Evolutionary conservation across 2,113 vertebrate genomes (phyloP), one percentile per base, ranked within the genome.

Genomic region (Actenoides lindsayi): DNA sequence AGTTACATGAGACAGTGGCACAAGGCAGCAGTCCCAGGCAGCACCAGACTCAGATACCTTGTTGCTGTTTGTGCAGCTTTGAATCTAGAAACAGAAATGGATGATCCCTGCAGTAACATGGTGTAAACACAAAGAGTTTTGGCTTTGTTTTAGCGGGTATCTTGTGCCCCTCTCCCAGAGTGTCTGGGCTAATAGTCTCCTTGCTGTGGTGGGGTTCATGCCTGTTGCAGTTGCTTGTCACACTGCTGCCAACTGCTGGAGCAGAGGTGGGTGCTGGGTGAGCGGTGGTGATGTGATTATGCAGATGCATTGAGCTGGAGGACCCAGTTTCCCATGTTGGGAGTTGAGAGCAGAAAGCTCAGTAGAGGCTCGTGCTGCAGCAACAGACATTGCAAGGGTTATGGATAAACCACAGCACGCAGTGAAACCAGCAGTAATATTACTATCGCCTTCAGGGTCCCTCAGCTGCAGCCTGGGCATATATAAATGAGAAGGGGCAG

Each of bases 291-390:
- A 16, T 24, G 82, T 70, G 48, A 42, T 25, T 71, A 20, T 0
- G 1, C 2, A 1, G 16, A 35, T 14, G 7, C 0, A 1, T 60
- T 59, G 46, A 56, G n/a, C 53, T 6, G 1, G 31, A 65, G 67
- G 5, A 94, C 2, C 5, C 17, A 6, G 11, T 84, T 82, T 81
- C 24, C 31, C 6, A 3, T 9, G 3, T 2, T 60, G 41, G 30
- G 24, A 46, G 2, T 11, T 0, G 0, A 59, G 33, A 83, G 53
- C 27, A 76, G 44, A 76, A 93, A 84, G 51, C 13, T 63, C 73
- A 59, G 13, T 23, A 23, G 31, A 80, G 48, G 48, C 16, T 4
- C 0, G 20, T 24, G 39, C 24, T 71, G 64, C 46, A 75, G 53
- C 51, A 78, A 25, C 8, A 91, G 35, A 10, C 3, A 4, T 27